Evolutionary conservation across 2,888 invertebrate species (phyloP), one percentile per base, ranked within the genome.

Genomic region (Tetragonula carbonaria): DNA sequence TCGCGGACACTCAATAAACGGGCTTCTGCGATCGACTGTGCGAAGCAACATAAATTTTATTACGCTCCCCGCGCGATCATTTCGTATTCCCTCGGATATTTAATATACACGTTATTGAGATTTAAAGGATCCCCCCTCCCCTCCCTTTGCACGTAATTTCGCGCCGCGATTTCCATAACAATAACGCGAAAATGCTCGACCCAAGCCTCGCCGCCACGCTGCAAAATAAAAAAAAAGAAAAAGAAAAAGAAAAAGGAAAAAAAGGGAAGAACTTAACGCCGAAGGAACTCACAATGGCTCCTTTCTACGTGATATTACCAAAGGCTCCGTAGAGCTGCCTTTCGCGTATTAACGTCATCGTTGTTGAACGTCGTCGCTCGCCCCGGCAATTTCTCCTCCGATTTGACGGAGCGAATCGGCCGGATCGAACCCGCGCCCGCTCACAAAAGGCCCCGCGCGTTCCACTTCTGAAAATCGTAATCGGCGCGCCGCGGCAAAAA

Each of bases 391-490:
- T 72, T 72, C 59, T 72, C 59, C 59, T 72, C 59, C 72, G 59
- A 59, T 72, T 74, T 53, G 74, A 74, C 74, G 23, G 50, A 53
- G 65, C 74, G 74, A 65, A 65, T 74, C 74, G 74, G 33, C 57
- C 2, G 33, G 28, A 50, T 76, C 70, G 75, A 76, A 62, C 38
- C 18, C 23, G 14, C 51, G 63, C 72, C 63, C 45, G 38, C 33
- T 65, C 73, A 51, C 78, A 66, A 78, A 45, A 74, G 50, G 66
- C 67, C 21, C 6, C 74, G 8, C 45, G 45, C 45, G 74, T 53
- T 50, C 74, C 66, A 74, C 59, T 67, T 78, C 28, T 57, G 78
- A 74, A 74, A 78, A 73, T 57, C 73, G 78, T 73, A 73, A 33
- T 33, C 33, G 33, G 33, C 33, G 33, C 33, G 33, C 73, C 78